Evolutionary conservation across 2,797 vertebrate genomes (phyloP).

Genomic region (Siniperca scherzeri): DNA sequence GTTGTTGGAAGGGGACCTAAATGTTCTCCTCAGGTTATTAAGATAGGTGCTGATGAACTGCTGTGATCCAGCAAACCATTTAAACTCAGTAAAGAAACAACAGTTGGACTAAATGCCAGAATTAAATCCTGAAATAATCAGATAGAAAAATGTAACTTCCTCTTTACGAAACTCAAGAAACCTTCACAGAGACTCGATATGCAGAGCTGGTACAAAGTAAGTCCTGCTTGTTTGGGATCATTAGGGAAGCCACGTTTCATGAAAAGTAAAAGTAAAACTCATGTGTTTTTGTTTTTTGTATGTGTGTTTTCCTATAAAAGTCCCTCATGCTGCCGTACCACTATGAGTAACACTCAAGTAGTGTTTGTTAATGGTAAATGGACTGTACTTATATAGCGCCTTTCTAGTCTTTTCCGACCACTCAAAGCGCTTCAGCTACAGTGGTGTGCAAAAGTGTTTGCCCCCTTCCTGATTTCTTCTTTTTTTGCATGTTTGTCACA

Average conservation of each 20-base stretch:
- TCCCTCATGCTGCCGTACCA: neutral
- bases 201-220: neutral
- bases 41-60: neutral
- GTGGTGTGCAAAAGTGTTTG: too few species aligned
- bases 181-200: neutral
- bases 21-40: neutral
- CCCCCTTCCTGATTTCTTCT: too few species aligned
- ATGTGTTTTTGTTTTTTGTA: too few species aligned
- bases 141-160: neutral
- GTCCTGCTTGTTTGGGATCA: conserved; percentile 13
- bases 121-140: neutral
- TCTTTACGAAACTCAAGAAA: neutral
- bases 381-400: too few species aligned
- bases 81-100: neutral
- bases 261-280: neutral
- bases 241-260: conserved; percentile 7
- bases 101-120: neutral
- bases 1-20: neutral
- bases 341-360: neutral
- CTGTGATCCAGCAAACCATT: neutral
- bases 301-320: neutral
- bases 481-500: too few species aligned
- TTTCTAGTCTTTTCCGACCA: too few species aligned
- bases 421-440: too few species aligned
- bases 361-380: too few species aligned